phyloP scores from a whole-genome alignment of 1,140 invertebrate species.

The Aphis craccivora region DNA sequence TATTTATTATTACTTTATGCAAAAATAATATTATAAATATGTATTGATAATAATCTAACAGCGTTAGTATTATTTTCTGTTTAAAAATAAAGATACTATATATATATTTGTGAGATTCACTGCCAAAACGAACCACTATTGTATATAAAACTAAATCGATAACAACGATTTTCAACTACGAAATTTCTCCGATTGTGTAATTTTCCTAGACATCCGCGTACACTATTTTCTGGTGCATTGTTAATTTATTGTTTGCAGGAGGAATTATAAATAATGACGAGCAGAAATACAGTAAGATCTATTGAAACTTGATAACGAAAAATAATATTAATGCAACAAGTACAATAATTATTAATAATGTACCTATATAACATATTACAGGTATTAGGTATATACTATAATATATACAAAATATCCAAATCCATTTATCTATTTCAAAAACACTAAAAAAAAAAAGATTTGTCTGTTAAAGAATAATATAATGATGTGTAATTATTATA shows the following conservation, averaged over 20 bases:
- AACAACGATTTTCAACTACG: not conserved
- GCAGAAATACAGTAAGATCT: not conserved
- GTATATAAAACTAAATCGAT: constrained; percentile 15
- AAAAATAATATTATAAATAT: not conserved
- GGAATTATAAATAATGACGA: not conserved
- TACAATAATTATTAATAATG: not conserved
- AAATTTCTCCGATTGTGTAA: constrained; percentile 28
- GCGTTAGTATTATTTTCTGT: not conserved
- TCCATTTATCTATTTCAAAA: not conserved
- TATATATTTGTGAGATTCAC: not conserved
- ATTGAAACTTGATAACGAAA: not conserved
- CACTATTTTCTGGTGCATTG: constrained; percentile 9
- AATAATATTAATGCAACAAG: not conserved
- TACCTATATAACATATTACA: too few relatives aligned
- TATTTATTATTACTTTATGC: not conserved
- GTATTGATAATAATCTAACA: not conserved
- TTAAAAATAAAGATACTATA: not conserved
- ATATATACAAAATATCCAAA: not conserved
- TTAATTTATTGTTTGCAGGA: not conserved
- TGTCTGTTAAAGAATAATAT: not conserved
- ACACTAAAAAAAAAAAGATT: not conserved
- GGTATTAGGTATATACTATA: too few relatives aligned
- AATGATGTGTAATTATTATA: not conserved
- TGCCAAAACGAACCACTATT: not conserved
- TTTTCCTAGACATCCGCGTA: not conserved